Evolutionary conservation across 1,140 invertebrate genomes (phyloP).

Genomic region (Drosophila suzukii): DNA sequence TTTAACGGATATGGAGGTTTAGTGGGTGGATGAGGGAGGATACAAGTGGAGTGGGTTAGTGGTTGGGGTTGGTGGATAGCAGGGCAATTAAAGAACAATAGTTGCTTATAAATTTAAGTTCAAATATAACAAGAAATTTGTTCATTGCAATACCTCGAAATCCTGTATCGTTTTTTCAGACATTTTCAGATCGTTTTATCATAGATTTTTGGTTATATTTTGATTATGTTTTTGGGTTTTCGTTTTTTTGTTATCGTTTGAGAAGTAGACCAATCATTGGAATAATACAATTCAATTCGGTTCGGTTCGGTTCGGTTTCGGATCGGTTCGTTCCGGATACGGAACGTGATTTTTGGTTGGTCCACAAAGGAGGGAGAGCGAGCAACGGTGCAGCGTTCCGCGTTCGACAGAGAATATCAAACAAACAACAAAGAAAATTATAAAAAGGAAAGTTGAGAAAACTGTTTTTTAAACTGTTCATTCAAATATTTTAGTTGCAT

Average conservation of each 20-base stretch:
- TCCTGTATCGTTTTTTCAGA: constrained; percentile 77
- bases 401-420: constrained; percentile 85
- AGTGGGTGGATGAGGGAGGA: neutral
- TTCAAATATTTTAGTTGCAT: constrained; percentile 45
- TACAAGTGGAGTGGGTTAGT: neutral
- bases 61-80: constrained; percentile 13
- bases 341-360: constrained; percentile 66
- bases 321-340: constrained; percentile 42
- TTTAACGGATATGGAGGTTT: neutral
- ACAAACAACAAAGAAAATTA: constrained; percentile 82
- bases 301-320: constrained; percentile 35
- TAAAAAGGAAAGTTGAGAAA: constrained; percentile 77
- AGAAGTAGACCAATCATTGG: constrained; percentile 71
- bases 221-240: constrained; percentile 31
- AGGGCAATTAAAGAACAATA: constrained; percentile 75
- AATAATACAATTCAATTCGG: constrained; percentile 39
- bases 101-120: constrained; percentile 81
- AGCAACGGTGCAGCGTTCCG: constrained; percentile 85
- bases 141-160: constrained; percentile 84
- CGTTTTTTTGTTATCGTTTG: constrained; percentile 33
- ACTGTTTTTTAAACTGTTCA: constrained; percentile 53
- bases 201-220: constrained; percentile 42
- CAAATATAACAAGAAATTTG: constrained; percentile 82
- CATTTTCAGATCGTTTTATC: constrained; percentile 59
- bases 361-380: constrained; percentile 75